Evolutionary conservation across 2,888 invertebrate species (phyloP), one percentile per base, ranked within the genome.

Genomic region (Iselma pallidipennis): DNA sequence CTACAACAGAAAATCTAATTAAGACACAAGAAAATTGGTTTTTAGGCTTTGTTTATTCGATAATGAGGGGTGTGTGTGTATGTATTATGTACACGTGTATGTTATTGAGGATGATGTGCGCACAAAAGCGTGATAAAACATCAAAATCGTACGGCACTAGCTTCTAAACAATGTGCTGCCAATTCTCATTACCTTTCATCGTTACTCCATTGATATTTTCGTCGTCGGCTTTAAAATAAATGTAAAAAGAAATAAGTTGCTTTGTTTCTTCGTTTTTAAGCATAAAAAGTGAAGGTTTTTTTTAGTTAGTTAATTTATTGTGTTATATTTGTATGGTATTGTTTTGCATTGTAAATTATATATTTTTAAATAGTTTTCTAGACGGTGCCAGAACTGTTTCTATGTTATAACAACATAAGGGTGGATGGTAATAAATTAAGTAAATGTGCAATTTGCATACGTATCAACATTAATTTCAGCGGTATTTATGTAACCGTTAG

Each of bases 121-220:
- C 29, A 21, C 2, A 23, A 29, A 52, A 52, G 52, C 52, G 31
- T 52, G 31, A 29, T 16, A 1, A 4, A 21, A 45, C 21, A 45
- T 23, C 10, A 31, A n/a, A n/a, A n/a, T n/a, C n/a, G 14, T 23
- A 49, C 19, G 21, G 16, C 29, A 14, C 29, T 52, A 52, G 16
- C n/a, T 23, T 52, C 31, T 52, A 28, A 4, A 1, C 28, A 52
- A 49, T 55, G 49, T 26, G 31, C 54, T 54, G 59, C 59, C 56
- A 52, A 57, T 63, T 65, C 52, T 62, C 60, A 68, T 77, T 84
- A 85, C 85, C 85, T 85, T 82, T 85, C 84, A 68, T 84, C 83
- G 76, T 83, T 83, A 75, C 84, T 83, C 84, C 84, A 84, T 69
- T 82, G 82, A 76, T 82, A 83, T 80, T 85, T 85, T 80, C 83